Evolutionary conservation across 2,113 vertebrate genomes (phyloP).

Genomic region (Corapipo altera): DNA sequence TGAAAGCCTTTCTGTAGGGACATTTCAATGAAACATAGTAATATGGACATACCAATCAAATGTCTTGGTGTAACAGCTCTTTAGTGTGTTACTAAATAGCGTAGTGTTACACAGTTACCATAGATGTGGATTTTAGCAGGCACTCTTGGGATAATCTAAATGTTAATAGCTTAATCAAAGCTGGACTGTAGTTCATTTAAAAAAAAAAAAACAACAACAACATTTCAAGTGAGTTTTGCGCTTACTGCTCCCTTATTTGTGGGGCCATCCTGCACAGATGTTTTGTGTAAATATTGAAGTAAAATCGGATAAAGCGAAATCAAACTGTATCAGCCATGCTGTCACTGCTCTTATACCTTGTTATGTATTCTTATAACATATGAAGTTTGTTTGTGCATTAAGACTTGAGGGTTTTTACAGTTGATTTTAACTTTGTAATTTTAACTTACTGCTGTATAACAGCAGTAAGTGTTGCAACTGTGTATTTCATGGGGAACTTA

Average conservation of each 20-base stretch:
- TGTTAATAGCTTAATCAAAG: not conserved
- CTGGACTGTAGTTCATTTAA: not conserved
- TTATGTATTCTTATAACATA: not conserved
- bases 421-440: not conserved
- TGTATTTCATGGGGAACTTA: not conserved
- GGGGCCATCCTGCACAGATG: not conserved
- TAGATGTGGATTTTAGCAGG: not conserved
- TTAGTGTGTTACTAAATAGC: not conserved
- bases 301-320: not conserved
- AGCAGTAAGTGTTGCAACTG: not conserved
- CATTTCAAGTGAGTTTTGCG: fast-evolving
- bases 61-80: not conserved
- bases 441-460: too few relatives aligned
- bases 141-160: not conserved
- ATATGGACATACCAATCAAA: too few relatives aligned
- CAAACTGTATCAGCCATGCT: not conserved
- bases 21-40: not conserved
- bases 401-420: not conserved
- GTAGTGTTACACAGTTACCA: not conserved
- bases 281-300: not conserved
- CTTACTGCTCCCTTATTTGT: not conserved
- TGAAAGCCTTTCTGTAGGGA: not conserved
- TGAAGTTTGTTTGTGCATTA: not conserved
- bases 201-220: not conserved
- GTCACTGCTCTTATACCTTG: not conserved